Conservation (phyloP, 2,797 vertebrate species). For the Macropodus opercularis region DNA sequence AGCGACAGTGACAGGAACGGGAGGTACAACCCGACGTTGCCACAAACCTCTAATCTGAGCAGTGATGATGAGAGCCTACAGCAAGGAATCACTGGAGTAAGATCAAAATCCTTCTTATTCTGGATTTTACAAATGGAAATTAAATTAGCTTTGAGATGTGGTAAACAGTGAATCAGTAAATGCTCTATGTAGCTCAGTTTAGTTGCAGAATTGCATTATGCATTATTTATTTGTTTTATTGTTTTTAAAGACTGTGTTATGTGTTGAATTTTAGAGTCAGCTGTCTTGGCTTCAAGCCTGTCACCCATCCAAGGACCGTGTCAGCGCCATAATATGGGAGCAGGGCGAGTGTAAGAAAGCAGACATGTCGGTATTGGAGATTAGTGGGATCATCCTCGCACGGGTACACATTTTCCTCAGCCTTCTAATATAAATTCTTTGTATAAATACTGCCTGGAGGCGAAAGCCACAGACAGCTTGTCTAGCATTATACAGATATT, state of each 20-base stretch:
- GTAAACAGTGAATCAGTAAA: too few species aligned
- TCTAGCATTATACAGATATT: not conserved
- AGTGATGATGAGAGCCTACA: constrained; percentile 88
- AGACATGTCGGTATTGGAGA: constrained; percentile 97
- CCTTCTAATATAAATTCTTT: not conserved
- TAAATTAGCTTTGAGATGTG: too few species aligned
- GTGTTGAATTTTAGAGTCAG: constrained; percentile 83
- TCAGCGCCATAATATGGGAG: constrained; percentile 98
- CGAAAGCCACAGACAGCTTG: not conserved
- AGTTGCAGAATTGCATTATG: not conserved
- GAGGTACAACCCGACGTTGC: constrained; percentile 61
- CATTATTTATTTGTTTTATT: not conserved
- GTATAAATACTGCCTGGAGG: not conserved
- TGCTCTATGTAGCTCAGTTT: not conserved
- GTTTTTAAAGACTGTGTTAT: not conserved
- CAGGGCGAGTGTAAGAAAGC: constrained; percentile 96
- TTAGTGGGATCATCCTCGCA: constrained; percentile 96
- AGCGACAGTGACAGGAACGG: constrained; percentile 90
- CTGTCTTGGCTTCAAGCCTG: constrained; percentile 95
- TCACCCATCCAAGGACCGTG: constrained; percentile 91
- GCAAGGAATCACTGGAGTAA: constrained; percentile 80
- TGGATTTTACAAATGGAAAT: not conserved
- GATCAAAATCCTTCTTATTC: constrained; percentile 8
- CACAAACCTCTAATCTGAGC: constrained; percentile 75
- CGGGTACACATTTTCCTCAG: constrained; percentile 77